Conservation (phyloP, 2,797 vertebrate species). For the Vipera ursinii region DNA sequence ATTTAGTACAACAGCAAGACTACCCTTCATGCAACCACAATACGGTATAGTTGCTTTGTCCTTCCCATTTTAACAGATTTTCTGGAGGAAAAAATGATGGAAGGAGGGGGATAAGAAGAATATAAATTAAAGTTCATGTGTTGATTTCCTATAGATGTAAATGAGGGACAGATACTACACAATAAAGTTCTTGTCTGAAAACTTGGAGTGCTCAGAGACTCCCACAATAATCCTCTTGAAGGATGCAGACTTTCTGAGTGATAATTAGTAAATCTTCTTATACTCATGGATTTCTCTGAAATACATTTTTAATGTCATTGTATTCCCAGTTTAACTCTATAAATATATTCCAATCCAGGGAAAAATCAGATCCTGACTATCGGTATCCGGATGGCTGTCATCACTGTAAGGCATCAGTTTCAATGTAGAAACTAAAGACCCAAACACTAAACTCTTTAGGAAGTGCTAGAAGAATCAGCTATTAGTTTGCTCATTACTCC, state of each 20-base stretch:
- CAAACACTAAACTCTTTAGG: neutral
- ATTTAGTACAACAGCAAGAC: neutral
- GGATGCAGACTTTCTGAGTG: neutral
- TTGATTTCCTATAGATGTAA: neutral
- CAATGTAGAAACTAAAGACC: neutral
- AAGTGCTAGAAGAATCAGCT: neutral
- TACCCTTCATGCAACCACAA: neutral
- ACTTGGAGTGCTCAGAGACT: neutral
- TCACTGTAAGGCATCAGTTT: neutral
- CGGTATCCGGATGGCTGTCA: neutral
- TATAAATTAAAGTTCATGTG: neutral
- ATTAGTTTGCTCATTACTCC: neutral
- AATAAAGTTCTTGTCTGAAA: neutral
- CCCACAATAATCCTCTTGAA: neutral
- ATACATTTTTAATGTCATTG: neutral
- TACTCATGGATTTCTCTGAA: neutral
- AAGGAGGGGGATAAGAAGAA: neutral
- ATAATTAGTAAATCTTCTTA: neutral
- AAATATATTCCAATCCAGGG: neutral
- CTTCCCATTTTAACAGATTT: neutral
- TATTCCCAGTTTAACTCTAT: neutral
- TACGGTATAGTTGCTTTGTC: neutral
- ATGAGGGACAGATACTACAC: neutral
- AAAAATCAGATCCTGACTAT: neutral
- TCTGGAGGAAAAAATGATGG: neutral